phyloP scores from a whole-genome alignment of 2,797 vertebrate genomes.

The Arnoldichthys spilopterus region DNA sequence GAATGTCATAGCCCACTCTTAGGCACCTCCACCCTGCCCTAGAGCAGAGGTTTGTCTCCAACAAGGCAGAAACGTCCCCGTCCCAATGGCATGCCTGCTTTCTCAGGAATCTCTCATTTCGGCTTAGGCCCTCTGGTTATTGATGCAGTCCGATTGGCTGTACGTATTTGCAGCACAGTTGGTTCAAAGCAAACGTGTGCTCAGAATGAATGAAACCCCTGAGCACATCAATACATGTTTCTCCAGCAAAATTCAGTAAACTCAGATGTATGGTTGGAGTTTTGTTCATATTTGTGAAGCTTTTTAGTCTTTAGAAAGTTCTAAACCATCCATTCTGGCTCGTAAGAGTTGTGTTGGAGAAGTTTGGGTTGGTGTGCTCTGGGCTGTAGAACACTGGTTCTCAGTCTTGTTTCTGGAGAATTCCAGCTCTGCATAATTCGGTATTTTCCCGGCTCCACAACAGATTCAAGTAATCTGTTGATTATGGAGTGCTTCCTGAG shows the following conservation, averaged over 20 bases:
- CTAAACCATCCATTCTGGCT: too few species aligned
- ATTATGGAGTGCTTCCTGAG: not conserved
- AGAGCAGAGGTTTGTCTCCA: slow-evolving; percentile 1
- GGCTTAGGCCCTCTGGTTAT: not conserved
- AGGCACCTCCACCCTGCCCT: slow-evolving; percentile 20
- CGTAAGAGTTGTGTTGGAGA: not conserved
- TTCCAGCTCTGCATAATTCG: not conserved
- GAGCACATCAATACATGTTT: not conserved
- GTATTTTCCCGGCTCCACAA: not conserved
- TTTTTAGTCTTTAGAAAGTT: not conserved
- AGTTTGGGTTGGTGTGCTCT: not conserved
- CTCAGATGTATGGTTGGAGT: not conserved
- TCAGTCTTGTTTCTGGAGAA: not conserved
- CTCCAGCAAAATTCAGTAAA: not conserved
- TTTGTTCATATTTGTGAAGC: not conserved
- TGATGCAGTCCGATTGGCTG: not conserved
- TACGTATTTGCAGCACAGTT: not conserved
- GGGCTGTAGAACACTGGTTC: not conserved
- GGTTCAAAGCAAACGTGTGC: not conserved
- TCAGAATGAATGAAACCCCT: not conserved
- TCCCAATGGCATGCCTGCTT: not conserved
- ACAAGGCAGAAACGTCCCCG: not conserved
- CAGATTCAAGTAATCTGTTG: not conserved
- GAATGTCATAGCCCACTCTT: not conserved
- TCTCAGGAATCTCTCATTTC: not conserved